Percentiles rank a stretch among this genome's conserved stretches.
phyloP scores from a whole-genome alignment of 2,888 invertebrate species.

The Malthinus flaveolus region DNA sequence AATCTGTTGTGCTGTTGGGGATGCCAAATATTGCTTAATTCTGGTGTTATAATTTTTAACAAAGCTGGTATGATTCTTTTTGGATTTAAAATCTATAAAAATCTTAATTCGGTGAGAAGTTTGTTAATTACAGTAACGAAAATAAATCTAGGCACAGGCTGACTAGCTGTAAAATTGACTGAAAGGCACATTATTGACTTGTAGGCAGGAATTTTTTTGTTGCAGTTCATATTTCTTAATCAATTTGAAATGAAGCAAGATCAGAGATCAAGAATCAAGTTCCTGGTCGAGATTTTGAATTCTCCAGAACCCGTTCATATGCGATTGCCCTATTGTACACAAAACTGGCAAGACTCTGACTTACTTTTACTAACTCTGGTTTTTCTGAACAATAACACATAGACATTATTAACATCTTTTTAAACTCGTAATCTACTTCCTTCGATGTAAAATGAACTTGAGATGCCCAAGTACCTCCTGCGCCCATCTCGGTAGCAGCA shows the following conservation, averaged over 20 bases:
- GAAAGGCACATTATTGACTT: no score
- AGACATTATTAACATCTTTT: constrained; percentile 45
- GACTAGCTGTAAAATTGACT: no score
- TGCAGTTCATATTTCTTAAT: no score
- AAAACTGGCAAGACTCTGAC: constrained; percentile 4
- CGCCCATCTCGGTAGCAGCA: constrained; percentile 39
- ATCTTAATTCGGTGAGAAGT: no score
- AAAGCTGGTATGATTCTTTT: constrained; percentile 25
- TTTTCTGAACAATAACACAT: constrained; percentile 38
- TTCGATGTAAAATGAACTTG: constrained; percentile 35
- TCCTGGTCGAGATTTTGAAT: not conserved
- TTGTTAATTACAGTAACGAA: no score
- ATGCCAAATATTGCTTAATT: constrained; percentile 33
- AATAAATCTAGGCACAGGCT: no score
- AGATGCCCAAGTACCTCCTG: constrained; percentile 41
- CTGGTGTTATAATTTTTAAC: constrained; percentile 18
- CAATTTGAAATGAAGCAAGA: no score
- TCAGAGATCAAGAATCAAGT: no score
- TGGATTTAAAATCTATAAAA: constrained; percentile 14
- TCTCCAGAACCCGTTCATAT: no score
- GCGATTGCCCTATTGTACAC: no score
- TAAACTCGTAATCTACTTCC: constrained; percentile 45
- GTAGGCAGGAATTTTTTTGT: no score
- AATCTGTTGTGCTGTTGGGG: constrained; percentile 40
- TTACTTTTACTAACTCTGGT: not conserved